Evolutionary conservation across 2,797 vertebrate genomes (phyloP).

Genomic region (Coregonus suidteri): DNA sequence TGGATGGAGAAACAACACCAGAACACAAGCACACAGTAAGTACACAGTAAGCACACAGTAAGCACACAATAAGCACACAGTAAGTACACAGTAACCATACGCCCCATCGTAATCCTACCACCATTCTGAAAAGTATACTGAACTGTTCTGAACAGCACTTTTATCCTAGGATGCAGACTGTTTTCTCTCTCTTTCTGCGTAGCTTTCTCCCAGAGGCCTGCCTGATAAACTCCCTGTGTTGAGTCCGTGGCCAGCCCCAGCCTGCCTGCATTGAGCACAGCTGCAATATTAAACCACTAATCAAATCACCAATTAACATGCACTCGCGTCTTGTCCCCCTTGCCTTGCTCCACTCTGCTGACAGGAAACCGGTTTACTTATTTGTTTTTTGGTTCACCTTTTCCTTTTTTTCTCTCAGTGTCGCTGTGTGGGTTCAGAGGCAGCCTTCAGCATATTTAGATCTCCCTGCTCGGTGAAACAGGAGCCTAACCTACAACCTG

Average conservation of each 20-base stretch:
- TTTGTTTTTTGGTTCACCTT: slow-evolving; percentile 30
- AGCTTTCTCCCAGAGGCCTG: slow-evolving; percentile 44
- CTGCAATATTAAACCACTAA: slow-evolving; percentile 75
- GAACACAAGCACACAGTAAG: too few species aligned
- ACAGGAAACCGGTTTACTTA: slow-evolving; percentile 35
- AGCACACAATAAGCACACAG: too few species aligned
- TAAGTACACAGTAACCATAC: too few species aligned
- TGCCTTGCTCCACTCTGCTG: slow-evolving; percentile 60
- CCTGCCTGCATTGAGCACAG: slow-evolving; percentile 60
- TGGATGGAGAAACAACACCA: too few species aligned
- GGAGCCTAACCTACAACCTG: not conserved
- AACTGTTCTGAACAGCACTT: not conserved
- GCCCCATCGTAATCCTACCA: too few species aligned
- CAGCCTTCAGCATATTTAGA: slow-evolving; percentile 52
- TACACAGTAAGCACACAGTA: too few species aligned
- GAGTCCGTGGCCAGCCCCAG: not conserved
- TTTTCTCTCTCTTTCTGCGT: slow-evolving; percentile 43
- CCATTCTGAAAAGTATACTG: too few species aligned
- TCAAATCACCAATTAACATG: slow-evolving; percentile 77
- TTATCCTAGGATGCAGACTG: not conserved
- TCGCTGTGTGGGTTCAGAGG: slow-evolving; percentile 43
- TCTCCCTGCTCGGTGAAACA: slow-evolving; percentile 24
- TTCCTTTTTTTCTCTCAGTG: not conserved
- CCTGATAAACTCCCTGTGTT: too few species aligned
- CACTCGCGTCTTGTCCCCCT: slow-evolving; percentile 54